Evolutionary conservation across 2,888 invertebrate species (phyloP).

Genomic region (Gisinianus flammeolus): DNA sequence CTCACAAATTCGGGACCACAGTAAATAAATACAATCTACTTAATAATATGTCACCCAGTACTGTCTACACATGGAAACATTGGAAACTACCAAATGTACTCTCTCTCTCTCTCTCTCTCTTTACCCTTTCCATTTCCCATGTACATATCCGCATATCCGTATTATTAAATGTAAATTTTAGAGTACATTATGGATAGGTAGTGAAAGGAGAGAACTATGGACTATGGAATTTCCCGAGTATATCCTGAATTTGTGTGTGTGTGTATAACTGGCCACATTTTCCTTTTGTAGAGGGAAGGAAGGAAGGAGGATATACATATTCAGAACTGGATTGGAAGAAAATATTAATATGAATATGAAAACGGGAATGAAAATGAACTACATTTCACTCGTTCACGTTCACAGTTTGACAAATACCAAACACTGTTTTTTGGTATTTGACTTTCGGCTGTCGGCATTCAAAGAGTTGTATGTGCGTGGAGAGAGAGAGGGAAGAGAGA

Average conservation of each 20-base stretch:
- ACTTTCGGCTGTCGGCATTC: background rate
- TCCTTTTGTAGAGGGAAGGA: background rate
- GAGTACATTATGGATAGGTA: no score
- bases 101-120: no score
- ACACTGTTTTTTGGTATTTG: background rate
- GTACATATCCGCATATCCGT: no score
- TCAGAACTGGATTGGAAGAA: background rate
- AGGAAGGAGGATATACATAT: background rate
- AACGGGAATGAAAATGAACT: background rate
- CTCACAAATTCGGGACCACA: slow-evolving; percentile 13
- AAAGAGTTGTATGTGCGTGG: background rate
- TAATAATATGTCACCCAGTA: slow-evolving; percentile 35
- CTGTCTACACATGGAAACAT: no score
- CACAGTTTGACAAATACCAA: slow-evolving; percentile 18
- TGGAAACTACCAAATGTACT: no score
- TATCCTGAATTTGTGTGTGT: no score
- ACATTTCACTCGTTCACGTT: background rate
- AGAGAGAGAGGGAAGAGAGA: background rate
- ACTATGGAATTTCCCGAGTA: no score
- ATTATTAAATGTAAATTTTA: no score
- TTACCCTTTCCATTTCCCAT: no score
- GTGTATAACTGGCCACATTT: background rate
- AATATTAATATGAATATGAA: no score
- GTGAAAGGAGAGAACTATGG: no score
- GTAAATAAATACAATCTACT: slow-evolving; percentile 39